A percentile compares a stretch with the other conserved stretches of the same genome.
These are phyloP conservation scores for Diogma glabrata DNA, from an alignment of 2,888 invertebrate genomes.

Conservation along the genomic window DNA sequence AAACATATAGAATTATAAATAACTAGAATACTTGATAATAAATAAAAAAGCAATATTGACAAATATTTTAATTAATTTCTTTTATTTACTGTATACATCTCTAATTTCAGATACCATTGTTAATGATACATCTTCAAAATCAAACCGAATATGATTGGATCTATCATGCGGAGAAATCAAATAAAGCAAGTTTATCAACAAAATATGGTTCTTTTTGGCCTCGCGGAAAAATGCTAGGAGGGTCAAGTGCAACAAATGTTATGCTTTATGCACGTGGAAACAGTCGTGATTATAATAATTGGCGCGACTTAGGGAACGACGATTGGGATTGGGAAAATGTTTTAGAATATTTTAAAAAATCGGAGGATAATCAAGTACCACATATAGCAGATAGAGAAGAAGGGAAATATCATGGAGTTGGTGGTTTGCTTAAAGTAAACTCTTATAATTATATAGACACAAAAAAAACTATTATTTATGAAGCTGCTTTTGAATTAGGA, in stretches of 20 bases:
- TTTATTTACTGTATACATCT: slow-evolving; percentile 10
- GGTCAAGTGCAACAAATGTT: slow-evolving; percentile 39
- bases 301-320: slow-evolving; percentile 46
- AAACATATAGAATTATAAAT: not conserved
- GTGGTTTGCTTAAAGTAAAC: slow-evolving; percentile 40
- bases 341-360: slow-evolving; percentile 69
- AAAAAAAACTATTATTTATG: slow-evolving; percentile 33
- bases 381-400: slow-evolving; percentile 13
- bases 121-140: not conserved
- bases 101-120: slow-evolving; percentile 19
- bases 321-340: slow-evolving; percentile 67
- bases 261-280: slow-evolving; percentile 55
- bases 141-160: slow-evolving; percentile 22
- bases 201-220: slow-evolving; percentile 23
- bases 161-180: slow-evolving; percentile 26
- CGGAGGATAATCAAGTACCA: slow-evolving; percentile 51
- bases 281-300: slow-evolving; percentile 49
- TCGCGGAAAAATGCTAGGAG: slow-evolving; percentile 9
- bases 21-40: not conserved
- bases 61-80: not conserved
- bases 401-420: slow-evolving; percentile 31
- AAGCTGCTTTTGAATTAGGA: slow-evolving; percentile 39
- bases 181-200: slow-evolving; percentile 22
- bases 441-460: slow-evolving; percentile 28
- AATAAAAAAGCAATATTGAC: not conserved